A percentile compares a stretch with the other conserved stretches of the same genome.
Evolutionary conservation across 92 coral and sea anemone species (phyloP).

Genomic region (Palythoa grandiflora): DNA sequence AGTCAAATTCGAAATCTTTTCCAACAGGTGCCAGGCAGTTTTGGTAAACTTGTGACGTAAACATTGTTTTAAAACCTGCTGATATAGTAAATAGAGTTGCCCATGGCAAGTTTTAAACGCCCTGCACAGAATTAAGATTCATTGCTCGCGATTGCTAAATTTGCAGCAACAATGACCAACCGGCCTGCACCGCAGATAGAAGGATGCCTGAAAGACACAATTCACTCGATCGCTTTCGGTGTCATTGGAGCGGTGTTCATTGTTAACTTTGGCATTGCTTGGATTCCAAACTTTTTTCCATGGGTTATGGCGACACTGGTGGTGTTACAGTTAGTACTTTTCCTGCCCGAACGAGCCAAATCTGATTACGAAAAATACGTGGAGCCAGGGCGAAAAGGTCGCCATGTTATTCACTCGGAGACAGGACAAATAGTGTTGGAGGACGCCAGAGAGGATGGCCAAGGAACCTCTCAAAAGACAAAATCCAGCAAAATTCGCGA

Average conservation of each 20-base stretch:
- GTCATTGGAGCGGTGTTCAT: slow-evolving; percentile 20
- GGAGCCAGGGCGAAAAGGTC: slow-evolving; percentile 20
- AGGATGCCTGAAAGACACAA: slow-evolving; percentile 40
- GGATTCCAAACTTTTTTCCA: slow-evolving; percentile 47
- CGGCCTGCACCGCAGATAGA: slow-evolving; percentile 36
- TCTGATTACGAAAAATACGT: slow-evolving; percentile 41
- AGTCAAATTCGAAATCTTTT: background rate
- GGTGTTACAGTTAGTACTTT: slow-evolving; percentile 32
- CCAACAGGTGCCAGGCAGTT: slow-evolving; percentile 20
- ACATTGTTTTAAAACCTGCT: background rate
- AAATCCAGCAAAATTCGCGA: slow-evolving; percentile 34
- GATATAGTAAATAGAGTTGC: background rate
- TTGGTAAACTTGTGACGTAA: slow-evolving; percentile 13
- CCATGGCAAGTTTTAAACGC: background rate
- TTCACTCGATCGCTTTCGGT: slow-evolving; percentile 34
- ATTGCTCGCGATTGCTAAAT: background rate
- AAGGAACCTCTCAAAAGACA: slow-evolving; percentile 12
- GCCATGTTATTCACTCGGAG: slow-evolving; percentile 26
- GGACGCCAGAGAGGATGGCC: slow-evolving; percentile 1
- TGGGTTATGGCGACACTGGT: slow-evolving; percentile 26
- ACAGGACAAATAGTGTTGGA: slow-evolving; percentile 36
- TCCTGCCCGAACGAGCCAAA: slow-evolving; percentile 29
- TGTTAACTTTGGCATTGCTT: slow-evolving; percentile 31
- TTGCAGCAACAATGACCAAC: slow-evolving; percentile 10
- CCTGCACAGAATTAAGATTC: background rate